Percentiles rank a stretch among this genome's conserved stretches.
Conservation (phyloP, 2,113 vertebrate genomes). For the Peromyscus leucopus region DNA sequence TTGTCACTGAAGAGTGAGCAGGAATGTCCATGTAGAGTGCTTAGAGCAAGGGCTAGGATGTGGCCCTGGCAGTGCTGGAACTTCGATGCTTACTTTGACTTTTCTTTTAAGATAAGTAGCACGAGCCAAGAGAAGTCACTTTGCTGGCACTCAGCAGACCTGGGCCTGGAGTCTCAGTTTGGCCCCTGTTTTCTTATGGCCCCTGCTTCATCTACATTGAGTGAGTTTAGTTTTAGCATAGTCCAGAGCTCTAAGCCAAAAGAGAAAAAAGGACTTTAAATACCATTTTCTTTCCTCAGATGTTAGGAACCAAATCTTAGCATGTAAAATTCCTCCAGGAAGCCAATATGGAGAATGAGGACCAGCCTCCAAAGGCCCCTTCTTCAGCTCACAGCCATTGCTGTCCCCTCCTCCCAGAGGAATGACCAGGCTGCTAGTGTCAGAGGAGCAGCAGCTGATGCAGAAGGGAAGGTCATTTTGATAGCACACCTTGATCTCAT, state of each 20-base stretch:
- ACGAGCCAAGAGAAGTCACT: background rate
- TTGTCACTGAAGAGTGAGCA: background rate
- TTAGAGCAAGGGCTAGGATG: background rate
- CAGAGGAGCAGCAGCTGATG: background rate
- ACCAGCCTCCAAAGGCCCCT: background rate
- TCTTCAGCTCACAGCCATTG: background rate
- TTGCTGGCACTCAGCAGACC: background rate
- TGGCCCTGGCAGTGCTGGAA: background rate
- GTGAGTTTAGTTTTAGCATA: background rate
- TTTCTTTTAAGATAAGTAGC: background rate
- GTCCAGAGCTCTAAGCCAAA: background rate
- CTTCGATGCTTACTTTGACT: background rate
- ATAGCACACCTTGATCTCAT: background rate
- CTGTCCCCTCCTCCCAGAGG: background rate
- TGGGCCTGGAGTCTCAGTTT: background rate
- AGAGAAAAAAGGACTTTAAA: too few relatives aligned
- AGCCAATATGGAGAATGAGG: background rate
- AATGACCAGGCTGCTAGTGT: background rate
- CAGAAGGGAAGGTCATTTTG: background rate
- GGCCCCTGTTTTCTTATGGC: background rate
- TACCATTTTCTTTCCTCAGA: background rate
- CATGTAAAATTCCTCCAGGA: background rate
- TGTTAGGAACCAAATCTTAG: background rate
- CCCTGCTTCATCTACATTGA: accelerated
- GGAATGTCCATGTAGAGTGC: accelerated